Percentiles rank a stretch among this genome's conserved stretches.
These are phyloP conservation scores for Hystrix cristata DNA, from an alignment of 2,113 vertebrate genomes.

Conservation along the genomic window DNA sequence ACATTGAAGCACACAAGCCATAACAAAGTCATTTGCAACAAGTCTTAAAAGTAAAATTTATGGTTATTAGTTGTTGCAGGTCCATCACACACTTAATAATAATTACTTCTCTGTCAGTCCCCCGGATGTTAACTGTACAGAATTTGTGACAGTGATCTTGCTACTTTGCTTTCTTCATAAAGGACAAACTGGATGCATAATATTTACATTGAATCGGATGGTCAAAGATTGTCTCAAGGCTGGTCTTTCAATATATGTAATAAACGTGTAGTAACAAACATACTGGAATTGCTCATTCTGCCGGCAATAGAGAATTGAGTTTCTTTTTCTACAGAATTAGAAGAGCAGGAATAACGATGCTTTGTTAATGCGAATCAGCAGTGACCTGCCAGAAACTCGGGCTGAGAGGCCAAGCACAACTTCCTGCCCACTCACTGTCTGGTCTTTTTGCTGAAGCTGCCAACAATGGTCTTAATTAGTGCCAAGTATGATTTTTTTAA, in stretches of 20 bases:
- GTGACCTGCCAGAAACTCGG: constrained; percentile 83
- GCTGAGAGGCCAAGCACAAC: constrained; percentile 81
- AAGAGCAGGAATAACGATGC: constrained; percentile 54
- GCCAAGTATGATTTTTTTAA: constrained; percentile 86
- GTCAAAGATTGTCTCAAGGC: constrained; percentile 7
- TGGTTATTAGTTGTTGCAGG: constrained; percentile 1
- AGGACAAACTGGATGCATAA: constrained; percentile 26
- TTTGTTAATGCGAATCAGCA: constrained; percentile 83
- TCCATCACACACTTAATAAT: constrained; percentile 45
- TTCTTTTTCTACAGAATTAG: constrained; percentile 48
- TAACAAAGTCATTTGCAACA: constrained; percentile 42
- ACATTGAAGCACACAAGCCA: constrained; percentile 54
- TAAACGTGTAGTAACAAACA: constrained; percentile 39
- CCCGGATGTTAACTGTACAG: neutral
- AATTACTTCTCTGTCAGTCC: constrained; percentile 60
- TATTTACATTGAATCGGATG: constrained; percentile 29
- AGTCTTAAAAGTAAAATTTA: constrained; percentile 60
- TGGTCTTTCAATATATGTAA: neutral
- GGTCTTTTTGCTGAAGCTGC: constrained; percentile 85
- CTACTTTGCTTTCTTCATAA: neutral
- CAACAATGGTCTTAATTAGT: constrained; percentile 88
- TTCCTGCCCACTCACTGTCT: constrained; percentile 85
- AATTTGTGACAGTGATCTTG: neutral
- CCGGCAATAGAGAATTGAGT: constrained; percentile 13
- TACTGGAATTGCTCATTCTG: constrained; percentile 37